Evolutionary conservation across 2,888 invertebrate genomes (phyloP).

Genomic region (Melikaiella ostensackeni): DNA sequence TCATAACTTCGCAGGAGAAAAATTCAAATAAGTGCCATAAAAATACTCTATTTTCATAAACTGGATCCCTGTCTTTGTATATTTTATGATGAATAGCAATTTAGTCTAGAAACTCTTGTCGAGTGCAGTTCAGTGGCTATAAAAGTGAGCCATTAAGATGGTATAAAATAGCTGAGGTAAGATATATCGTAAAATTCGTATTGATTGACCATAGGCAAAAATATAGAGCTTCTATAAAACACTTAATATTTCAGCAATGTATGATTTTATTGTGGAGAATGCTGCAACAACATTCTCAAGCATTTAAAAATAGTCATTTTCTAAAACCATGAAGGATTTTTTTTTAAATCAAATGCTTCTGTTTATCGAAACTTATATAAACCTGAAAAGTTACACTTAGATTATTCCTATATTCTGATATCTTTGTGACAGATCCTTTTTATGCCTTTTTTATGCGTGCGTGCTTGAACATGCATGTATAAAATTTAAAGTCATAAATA

Average conservation of each 20-base stretch:
- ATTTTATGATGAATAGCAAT: background rate
- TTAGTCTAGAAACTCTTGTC: conserved; percentile 15
- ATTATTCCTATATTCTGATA: background rate
- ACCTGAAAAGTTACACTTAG: too few species aligned
- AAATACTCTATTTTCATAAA: background rate
- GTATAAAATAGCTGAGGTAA: conserved; percentile 4
- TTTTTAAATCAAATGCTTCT: too few species aligned
- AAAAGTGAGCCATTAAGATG: background rate
- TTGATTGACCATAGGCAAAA: background rate
- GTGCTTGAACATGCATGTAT: conserved; percentile 6
- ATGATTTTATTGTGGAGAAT: too few species aligned
- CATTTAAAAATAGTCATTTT: too few species aligned
- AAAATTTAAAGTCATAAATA: conserved; percentile 22
- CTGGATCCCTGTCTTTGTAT: too few species aligned
- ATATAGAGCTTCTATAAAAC: background rate
- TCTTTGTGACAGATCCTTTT: conserved; percentile 5
- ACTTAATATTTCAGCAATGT: too few species aligned
- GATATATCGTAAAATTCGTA: conserved; percentile 4
- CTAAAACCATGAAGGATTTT: too few species aligned
- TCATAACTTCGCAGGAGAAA: too few species aligned
- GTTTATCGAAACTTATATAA: too few species aligned
- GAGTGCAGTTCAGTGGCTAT: background rate
- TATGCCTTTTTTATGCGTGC: conserved; percentile 3
- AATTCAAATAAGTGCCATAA: background rate
- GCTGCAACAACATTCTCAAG: too few species aligned